phyloP scores from a whole-genome alignment of 2,113 vertebrate species.

The Labeo catla region DNA sequence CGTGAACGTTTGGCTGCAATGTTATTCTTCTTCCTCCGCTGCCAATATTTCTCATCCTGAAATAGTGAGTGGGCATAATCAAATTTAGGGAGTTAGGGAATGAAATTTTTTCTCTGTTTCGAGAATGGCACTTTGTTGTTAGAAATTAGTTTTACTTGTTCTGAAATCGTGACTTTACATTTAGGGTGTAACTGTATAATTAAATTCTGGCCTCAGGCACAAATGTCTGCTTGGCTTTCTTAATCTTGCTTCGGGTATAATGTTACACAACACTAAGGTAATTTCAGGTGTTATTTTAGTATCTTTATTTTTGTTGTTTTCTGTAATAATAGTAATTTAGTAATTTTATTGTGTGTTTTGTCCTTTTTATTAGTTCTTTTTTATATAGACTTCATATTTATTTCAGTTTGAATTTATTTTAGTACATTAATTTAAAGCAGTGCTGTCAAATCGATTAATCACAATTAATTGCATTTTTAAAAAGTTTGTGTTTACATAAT shows the following conservation, averaged over 20 bases:
- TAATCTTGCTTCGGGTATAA: slow-evolving; percentile 74
- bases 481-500: too few relatives aligned
- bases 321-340: too few relatives aligned
- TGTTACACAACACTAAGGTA: background rate
- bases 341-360: too few relatives aligned
- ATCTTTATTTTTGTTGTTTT: background rate
- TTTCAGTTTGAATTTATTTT: too few relatives aligned
- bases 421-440: too few relatives aligned
- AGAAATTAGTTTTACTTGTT: background rate
- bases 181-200: too few relatives aligned
- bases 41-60: slow-evolving; percentile 96
- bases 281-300: background rate
- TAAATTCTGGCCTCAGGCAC: too few relatives aligned
- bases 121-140: background rate
- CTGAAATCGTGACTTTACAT: too few relatives aligned
- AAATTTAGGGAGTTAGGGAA: too few relatives aligned
- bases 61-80: background rate
- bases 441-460: too few relatives aligned
- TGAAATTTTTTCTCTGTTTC: background rate
- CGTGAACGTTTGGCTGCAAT: slow-evolving; percentile 94
- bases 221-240: slow-evolving; percentile 86
- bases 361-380: background rate
- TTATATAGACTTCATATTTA: too few relatives aligned
- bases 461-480: too few relatives aligned
- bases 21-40: slow-evolving; percentile 94